Percentiles rank a stretch among this genome's conserved stretches.
Conservation (phyloP, 2,888 invertebrate genomes). For the Chrysopilus asiliformis region DNA sequence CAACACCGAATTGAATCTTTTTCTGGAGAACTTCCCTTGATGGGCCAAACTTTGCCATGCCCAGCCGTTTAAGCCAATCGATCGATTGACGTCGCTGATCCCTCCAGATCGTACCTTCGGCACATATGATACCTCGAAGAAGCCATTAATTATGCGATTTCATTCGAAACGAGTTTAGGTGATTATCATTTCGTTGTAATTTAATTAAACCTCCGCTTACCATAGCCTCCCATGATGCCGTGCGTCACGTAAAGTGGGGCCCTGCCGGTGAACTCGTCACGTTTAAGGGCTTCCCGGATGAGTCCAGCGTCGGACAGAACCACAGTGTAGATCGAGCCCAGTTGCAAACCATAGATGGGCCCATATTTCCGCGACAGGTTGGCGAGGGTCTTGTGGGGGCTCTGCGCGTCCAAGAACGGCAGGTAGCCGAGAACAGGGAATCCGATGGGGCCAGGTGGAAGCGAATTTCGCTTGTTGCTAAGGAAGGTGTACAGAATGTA, state of each 20-base stretch:
- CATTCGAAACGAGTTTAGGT: no score
- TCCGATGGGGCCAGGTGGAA: constrained; percentile 66
- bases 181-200: no score
- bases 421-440: constrained; percentile 68
- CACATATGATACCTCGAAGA: constrained; percentile 61
- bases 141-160: no score
- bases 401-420: constrained; percentile 51
- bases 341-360: constrained; percentile 52
- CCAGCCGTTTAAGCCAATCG: constrained; percentile 58
- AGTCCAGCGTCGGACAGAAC: constrained; percentile 61
- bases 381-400: constrained; percentile 61
- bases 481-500: background rate
- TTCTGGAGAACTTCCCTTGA: no score
- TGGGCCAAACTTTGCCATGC: no score
- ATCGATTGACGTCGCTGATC: constrained; percentile 65
- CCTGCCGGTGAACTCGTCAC: constrained; percentile 53
- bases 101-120: constrained; percentile 69
- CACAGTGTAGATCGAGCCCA: constrained; percentile 65
- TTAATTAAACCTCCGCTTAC: no score
- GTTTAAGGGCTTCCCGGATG: constrained; percentile 57
- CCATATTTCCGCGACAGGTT: constrained; percentile 55
- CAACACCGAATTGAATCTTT: no score
- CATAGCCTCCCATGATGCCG: constrained; percentile 77
- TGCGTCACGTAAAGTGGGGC: constrained; percentile 75
- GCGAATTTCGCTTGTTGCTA: constrained; percentile 10